A percentile compares a stretch with the other conserved stretches of the same genome.
Conservation (phyloP, 2,113 vertebrate genomes). For the Nyctereutes procyonoides region DNA sequence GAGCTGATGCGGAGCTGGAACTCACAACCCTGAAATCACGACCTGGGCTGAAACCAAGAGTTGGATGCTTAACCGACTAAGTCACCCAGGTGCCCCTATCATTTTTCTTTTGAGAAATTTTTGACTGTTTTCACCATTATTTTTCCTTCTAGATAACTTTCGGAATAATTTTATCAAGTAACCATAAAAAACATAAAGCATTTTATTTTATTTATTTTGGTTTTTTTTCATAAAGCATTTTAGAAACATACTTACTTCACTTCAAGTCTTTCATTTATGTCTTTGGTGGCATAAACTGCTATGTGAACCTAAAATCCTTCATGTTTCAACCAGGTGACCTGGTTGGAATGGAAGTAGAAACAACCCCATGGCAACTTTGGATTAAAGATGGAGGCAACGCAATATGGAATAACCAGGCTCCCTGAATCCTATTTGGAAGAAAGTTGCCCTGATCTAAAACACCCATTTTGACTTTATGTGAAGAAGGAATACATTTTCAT, state of each 20-base stretch:
- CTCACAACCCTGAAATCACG: not conserved
- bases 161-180: not conserved
- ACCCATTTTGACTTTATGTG: not conserved
- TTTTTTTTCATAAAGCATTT: not conserved
- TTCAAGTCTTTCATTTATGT: not conserved
- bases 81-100: not conserved
- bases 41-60: not conserved
- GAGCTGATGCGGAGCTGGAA: not conserved
- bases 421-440: not conserved
- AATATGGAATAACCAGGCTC: not conserved
- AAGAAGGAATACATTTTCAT: not conserved
- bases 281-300: not conserved
- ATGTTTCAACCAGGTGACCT: not conserved
- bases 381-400: not conserved
- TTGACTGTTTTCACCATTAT: not conserved
- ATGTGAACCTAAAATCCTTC: not conserved
- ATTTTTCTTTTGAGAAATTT: constrained; percentile 1
- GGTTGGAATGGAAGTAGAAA: not conserved
- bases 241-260: not conserved
- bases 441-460: not conserved
- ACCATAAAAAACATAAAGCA: not conserved
- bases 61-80: not conserved
- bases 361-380: not conserved
- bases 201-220: not conserved
- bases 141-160: constrained; percentile 14